These are phyloP conservation scores for Craseonycteris thonglongyai DNA, from an alignment of 2,113 vertebrate genomes.

Conservation along the genomic window DNA sequence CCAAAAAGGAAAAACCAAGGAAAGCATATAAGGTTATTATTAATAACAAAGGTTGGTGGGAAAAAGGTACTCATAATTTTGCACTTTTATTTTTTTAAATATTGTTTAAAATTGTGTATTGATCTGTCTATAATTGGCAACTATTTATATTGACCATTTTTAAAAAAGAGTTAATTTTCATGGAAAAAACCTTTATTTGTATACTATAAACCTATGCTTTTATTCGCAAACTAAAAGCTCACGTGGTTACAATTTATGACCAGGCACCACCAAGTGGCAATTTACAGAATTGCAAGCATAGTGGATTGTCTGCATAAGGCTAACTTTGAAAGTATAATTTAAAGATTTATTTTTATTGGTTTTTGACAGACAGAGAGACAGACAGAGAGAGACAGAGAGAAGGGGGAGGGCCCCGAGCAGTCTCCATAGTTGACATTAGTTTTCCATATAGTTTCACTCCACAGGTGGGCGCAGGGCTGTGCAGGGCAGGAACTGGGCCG, in stretches of 20 bases:
- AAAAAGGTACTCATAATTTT: neutral
- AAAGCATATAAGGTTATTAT: neutral
- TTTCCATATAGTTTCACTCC: too few species aligned
- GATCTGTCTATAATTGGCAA: neutral
- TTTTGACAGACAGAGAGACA: too few species aligned
- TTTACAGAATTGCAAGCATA: conserved; percentile 45
- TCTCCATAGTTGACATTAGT: too few species aligned
- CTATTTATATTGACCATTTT: neutral
- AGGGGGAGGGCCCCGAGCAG: too few species aligned
- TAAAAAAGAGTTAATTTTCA: conserved; percentile 13
- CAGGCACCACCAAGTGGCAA: neutral
- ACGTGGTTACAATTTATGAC: neutral
- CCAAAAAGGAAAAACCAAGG: neutral
- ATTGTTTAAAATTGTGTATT: neutral
- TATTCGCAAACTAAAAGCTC: neutral
- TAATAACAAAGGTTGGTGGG: neutral
- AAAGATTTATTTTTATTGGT: too few species aligned
- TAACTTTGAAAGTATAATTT: neutral
- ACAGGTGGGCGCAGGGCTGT: too few species aligned
- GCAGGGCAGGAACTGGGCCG: too few species aligned
- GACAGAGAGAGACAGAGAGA: too few species aligned
- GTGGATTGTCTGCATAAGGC: neutral
- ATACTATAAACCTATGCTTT: neutral
- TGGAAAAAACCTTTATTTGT: neutral
- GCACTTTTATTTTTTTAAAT: neutral